Percentiles rank a stretch among this genome's conserved stretches.
Conservation (phyloP, 2,113 vertebrate genomes). For the Scophthalmus maximus region DNA sequence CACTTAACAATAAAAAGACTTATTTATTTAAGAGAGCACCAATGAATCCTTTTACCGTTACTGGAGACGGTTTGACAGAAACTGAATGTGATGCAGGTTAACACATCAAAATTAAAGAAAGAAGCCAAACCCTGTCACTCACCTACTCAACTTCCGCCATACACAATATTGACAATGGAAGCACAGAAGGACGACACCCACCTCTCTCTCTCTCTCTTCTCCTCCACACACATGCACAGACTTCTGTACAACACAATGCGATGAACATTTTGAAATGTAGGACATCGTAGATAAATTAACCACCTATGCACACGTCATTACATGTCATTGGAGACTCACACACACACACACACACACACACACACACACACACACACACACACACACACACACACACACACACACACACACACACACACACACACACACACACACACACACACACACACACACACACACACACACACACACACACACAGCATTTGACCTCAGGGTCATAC, state of each 20-base stretch:
- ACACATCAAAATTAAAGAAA: slow-evolving; percentile 60
- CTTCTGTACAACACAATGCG: background rate
- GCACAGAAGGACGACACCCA: slow-evolving; percentile 57
- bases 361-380: too few relatives aligned
- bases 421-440: too few relatives aligned
- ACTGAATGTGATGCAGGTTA: slow-evolving; percentile 52
- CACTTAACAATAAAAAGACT: slow-evolving; percentile 17
- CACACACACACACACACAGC: too few relatives aligned
- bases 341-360: too few relatives aligned
- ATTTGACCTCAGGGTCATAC: background rate
- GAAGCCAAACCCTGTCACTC: slow-evolving; percentile 55
- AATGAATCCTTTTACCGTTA: background rate
- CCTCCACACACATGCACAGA: background rate
- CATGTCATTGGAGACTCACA: too few relatives aligned
- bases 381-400: too few relatives aligned
- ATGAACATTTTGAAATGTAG: background rate
- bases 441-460: too few relatives aligned
- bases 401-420: too few relatives aligned
- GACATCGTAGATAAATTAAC: background rate
- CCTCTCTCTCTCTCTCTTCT: slow-evolving; percentile 26
- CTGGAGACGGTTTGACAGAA: slow-evolving; percentile 41
- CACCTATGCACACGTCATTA: too few relatives aligned
- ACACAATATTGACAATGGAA: slow-evolving; percentile 65
- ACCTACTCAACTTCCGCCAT: slow-evolving; percentile 67
- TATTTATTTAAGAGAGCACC: background rate